Percentiles rank a stretch among this genome's conserved stretches.
Evolutionary conservation across 2,888 invertebrate genomes (phyloP).

Genomic region (Phania funesta): DNA sequence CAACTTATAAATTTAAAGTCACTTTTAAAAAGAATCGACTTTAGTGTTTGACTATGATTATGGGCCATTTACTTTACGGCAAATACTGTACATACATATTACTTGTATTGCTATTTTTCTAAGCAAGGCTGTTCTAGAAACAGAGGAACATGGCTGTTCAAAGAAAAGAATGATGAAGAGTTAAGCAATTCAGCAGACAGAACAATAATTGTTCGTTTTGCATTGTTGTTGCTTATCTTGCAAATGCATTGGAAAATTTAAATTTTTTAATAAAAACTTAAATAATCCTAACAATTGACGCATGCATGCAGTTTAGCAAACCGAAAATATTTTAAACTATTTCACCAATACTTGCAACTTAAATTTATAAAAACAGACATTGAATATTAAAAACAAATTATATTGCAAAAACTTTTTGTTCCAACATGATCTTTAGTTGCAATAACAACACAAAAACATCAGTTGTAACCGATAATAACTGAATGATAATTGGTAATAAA

Average conservation of each 20-base stretch:
- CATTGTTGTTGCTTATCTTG: neutral
- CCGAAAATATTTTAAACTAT: slow-evolving; percentile 30
- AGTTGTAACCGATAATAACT: slow-evolving; percentile 63
- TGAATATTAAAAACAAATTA: slow-evolving; percentile 16
- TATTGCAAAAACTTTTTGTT: slow-evolving; percentile 14
- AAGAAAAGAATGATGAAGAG: neutral
- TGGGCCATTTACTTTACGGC: too few relatives aligned
- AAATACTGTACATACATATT: too few relatives aligned
- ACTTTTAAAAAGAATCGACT: too few relatives aligned
- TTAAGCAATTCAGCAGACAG: neutral
- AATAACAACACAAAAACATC: slow-evolving; percentile 53
- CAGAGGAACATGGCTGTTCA: neutral
- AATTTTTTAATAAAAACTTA: slow-evolving; percentile 46
- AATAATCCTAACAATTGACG: slow-evolving; percentile 63
- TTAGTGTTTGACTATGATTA: too few relatives aligned
- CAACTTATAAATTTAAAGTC: too few relatives aligned
- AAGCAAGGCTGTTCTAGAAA: neutral
- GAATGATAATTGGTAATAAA: slow-evolving; percentile 65
- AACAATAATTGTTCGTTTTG: slow-evolving; percentile 11
- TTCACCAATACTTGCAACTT: slow-evolving; percentile 15
- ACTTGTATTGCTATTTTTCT: neutral
- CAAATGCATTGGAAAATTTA: slow-evolving; percentile 53
- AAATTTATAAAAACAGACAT: slow-evolving; percentile 40
- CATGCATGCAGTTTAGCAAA: slow-evolving; percentile 55
- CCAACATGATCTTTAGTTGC: slow-evolving; percentile 37